Evolutionary conservation across 2,113 vertebrate genomes (phyloP).

Genomic region (Coracopsis vasa): DNA sequence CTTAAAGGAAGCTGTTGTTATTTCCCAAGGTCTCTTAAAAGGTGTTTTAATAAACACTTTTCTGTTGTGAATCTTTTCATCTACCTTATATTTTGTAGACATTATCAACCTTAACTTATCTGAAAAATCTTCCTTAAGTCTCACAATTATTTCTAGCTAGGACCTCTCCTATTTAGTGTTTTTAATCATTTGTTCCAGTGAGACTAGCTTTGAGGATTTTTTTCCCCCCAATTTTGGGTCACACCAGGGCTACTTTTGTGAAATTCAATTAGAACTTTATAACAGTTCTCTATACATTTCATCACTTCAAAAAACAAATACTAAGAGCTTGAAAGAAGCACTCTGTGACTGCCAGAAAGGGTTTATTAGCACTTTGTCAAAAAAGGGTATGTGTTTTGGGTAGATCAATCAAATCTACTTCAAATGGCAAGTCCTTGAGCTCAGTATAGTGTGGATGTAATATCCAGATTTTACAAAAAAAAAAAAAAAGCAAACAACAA

Average conservation of each 20-base stretch:
- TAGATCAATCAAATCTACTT: conserved; percentile 73
- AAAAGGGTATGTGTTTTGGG: conserved; percentile 58
- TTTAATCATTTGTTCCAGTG: conserved; percentile 61
- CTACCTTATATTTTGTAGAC: conserved; percentile 4
- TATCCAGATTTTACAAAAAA: neutral
- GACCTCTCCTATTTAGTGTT: conserved; percentile 1
- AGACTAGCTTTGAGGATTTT: conserved; percentile 40
- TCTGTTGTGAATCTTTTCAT: conserved; percentile 67
- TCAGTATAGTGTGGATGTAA: conserved; percentile 4
- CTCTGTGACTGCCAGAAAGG: conserved; percentile 39
- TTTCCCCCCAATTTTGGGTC: conserved; percentile 54
- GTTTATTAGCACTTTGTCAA: conserved; percentile 79
- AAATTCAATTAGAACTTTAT: conserved; percentile 80
- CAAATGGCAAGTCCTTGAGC: conserved; percentile 57
- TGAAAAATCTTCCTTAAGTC: conserved; percentile 73
- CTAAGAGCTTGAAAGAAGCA: conserved; percentile 72
- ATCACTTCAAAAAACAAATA: conserved; percentile 73
- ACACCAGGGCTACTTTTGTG: conserved; percentile 69
- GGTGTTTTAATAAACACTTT: conserved; percentile 74
- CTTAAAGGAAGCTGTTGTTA: conserved; percentile 64
- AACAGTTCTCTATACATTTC: conserved; percentile 72
- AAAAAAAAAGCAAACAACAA: neutral
- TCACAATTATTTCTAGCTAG: conserved; percentile 55
- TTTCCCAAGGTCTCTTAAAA: conserved; percentile 60
- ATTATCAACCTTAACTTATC: conserved; percentile 60